Evolutionary conservation across 2,797 vertebrate species (phyloP), one percentile per base, ranked within the genome.

Genomic region (Menidia menidia): DNA sequence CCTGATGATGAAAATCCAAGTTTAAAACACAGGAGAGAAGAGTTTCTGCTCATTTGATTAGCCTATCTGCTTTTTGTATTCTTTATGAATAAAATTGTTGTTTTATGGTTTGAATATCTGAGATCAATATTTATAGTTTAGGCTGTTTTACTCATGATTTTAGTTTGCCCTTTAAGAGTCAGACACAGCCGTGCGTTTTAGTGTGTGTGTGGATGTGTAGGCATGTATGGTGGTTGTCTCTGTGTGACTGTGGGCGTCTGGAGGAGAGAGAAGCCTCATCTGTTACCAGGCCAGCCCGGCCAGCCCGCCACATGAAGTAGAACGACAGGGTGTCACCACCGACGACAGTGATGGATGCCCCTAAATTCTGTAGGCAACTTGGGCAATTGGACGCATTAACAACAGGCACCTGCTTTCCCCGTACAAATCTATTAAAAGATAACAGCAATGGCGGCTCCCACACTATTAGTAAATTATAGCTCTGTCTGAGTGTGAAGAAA

Each of bases 401-500:
- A 95, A 94, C 91, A 92, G 92, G 91, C 94, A 95, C 93, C 94
- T 94, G 94, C 91, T 94, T 95, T 94, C 91, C 91, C 92, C 86
- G 82, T 94, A 94, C 93, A 94, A 95, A 95, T 94, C 94, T 94
- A 95, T 95, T 95, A 95, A 95, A 95, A 94, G 93, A 95, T 94
- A 95, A 94, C 93, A 93, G 92, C 89, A 94, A 94, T 91, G 89
- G 92, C 88, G 80, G 88, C 91, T 92, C 86, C 82, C 58, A 83
- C 92, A 93, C 91, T 94, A 93, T 93, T 94, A 93, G 93, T 93
- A 95, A 94, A 94, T 94, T 93, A 95, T 94, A 92, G 90, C 90
- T 90, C 86, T 94, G 92, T 90, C 88, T 90, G 87, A 81, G 71
- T 83, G 83, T 80, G 81, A 82, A 87, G 87, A 25, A 86, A 80